A percentile compares a stretch with the other conserved stretches of the same genome.
These are phyloP conservation scores for Drosophila triauraria DNA, from an alignment of 1,140 invertebrate species.

Conservation along the genomic window DNA sequence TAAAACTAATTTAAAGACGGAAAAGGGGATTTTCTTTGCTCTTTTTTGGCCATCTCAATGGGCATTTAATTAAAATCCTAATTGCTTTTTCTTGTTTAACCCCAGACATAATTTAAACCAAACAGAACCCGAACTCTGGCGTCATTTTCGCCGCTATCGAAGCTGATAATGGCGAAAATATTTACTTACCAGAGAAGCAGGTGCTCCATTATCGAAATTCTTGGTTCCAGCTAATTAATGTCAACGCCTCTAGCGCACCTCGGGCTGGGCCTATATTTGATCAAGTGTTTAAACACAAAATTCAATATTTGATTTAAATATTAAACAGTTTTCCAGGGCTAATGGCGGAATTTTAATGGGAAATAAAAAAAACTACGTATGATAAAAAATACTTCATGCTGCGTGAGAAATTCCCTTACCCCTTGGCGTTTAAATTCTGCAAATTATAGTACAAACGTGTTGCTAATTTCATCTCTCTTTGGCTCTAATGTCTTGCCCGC, in stretches of 20 bases:
- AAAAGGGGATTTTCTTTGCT: constrained; percentile 17
- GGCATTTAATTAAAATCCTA: constrained; percentile 47
- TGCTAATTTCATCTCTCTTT: constrained; percentile 52
- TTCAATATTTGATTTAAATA: constrained; percentile 53
- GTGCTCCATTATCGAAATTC: constrained; percentile 47
- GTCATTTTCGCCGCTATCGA: constrained; percentile 33
- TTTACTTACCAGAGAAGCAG: constrained; percentile 41
- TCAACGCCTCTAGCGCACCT: constrained; percentile 10
- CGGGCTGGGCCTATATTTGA: constrained; percentile 33
- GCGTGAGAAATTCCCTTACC: constrained; percentile 46
- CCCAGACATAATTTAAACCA: constrained; percentile 4
- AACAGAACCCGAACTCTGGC: constrained; percentile 28
- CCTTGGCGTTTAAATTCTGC: constrained; percentile 26
- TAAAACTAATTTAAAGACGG: constrained; percentile 10
- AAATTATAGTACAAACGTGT: constrained; percentile 53
- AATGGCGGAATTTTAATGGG: not conserved
- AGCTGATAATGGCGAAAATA: constrained; percentile 51
- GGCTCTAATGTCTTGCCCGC: constrained; percentile 14
- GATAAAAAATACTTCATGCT: constrained; percentile 4
- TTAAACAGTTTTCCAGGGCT: constrained; percentile 26
- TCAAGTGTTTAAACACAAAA: constrained; percentile 59
- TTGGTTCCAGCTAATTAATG: constrained; percentile 65
- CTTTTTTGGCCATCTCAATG: constrained; percentile 3
- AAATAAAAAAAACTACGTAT: not conserved
- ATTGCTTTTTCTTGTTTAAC: constrained; percentile 40